Base-by-base conservation (phyloP, 2,888 invertebrate species). In the Galerucella calmariensis region DNA sequence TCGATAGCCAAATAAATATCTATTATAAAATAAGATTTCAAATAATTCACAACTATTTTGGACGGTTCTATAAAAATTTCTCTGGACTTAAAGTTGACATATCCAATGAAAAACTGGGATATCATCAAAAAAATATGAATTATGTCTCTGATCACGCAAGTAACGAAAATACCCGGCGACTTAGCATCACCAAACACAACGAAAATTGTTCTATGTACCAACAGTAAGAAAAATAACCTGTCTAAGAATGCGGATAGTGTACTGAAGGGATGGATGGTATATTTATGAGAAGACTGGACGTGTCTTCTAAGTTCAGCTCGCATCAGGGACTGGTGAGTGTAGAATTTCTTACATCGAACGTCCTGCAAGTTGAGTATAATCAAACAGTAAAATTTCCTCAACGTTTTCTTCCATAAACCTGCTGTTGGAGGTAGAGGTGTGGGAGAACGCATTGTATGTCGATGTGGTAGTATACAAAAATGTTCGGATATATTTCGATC, bases 251-350 rank as follows among this genome's bases (percentile, higher is more conserved):
- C 1, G 9, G 65, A 69, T 5, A 76, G n/a, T n/a, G 71, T 75
- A 48, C 78, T 78, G 51, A 76, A 77, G 0, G 78, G 78, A 65
- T 78, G 78, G n/a, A 78, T 67, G 16, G 74, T 63, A 51, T 59
- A 75, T 14, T 14, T 16, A 24, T 76, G 62, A 6, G 65, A 51
- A 41, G 74, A 69, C 11, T 62, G 58, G 8, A 56, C 56, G 46
- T 78, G 72, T 58, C 74, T 75, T 16, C 16, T 75, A 5, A 75
- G 44, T 51, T 75, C 76, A 1, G 41, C 58, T 16, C 61, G 56
- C 51, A 65, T 69, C 2, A 61, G 14, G 1, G 74, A 72, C 14
- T 61, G 66, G 67, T 73, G 75, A 6, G n/a, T 16, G 56, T 75
- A 75, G 35, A 75, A 71, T 9, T 46, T 27, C 53, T 70, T 74